Evolutionary conservation across 2,797 vertebrate species (phyloP).

Genomic region (Poecilia picta): DNA sequence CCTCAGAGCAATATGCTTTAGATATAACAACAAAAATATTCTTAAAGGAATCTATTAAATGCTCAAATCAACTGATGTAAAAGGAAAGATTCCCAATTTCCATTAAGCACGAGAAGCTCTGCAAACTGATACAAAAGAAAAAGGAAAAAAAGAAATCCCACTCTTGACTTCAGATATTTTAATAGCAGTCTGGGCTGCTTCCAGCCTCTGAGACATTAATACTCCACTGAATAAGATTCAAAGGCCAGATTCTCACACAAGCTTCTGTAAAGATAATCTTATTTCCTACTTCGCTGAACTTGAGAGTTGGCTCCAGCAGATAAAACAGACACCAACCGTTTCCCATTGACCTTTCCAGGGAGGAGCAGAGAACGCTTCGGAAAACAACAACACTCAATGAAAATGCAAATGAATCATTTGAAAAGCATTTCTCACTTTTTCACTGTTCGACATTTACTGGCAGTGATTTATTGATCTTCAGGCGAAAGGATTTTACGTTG

Average conservation of each 20-base stretch:
- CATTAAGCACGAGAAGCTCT: constrained; percentile 67
- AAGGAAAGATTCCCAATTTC: constrained; percentile 73
- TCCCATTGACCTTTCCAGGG: constrained; percentile 79
- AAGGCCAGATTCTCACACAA: constrained; percentile 73
- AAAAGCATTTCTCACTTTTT: constrained; percentile 59
- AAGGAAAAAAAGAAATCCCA: constrained; percentile 34
- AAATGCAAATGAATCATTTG: constrained; percentile 77
- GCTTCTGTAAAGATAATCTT: constrained; percentile 77
- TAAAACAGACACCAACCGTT: constrained; percentile 74
- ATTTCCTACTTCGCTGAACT: constrained; percentile 81
- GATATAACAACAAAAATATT: constrained; percentile 74
- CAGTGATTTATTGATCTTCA: constrained; percentile 68
- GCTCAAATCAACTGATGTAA: constrained; percentile 74
- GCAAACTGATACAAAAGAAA: constrained; percentile 71
- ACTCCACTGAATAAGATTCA: constrained; percentile 72
- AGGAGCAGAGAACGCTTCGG: constrained; percentile 61
- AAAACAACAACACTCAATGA: constrained; percentile 80
- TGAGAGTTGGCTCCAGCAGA: constrained; percentile 76
- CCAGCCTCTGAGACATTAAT: constrained; percentile 70
- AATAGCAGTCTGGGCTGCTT: constrained; percentile 71
- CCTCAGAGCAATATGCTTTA: constrained; percentile 61
- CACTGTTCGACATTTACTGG: constrained; percentile 57
- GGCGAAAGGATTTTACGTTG: constrained; percentile 52
- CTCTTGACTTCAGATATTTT: constrained; percentile 70
- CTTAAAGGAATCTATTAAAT: constrained; percentile 76